Evolutionary conservation across 2,797 vertebrate genomes (phyloP), one percentile per base, ranked within the genome.

Genomic region (Distichodus sexfasciatus): DNA sequence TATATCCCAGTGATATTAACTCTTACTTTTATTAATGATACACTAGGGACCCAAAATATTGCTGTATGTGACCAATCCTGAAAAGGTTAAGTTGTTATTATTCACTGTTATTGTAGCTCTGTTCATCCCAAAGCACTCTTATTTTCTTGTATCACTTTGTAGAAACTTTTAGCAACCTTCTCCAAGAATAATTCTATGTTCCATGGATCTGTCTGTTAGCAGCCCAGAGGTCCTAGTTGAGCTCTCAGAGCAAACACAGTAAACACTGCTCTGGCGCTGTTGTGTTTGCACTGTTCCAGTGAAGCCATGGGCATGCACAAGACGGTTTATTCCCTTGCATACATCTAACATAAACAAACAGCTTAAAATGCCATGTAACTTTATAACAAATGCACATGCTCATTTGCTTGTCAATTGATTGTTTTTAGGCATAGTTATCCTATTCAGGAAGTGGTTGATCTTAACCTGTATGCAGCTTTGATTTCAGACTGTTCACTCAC

Each of bases 141-240:
- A 47, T 66, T 62, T 66, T 48, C 36, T 51, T 14, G 33, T 31
- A 50, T 3, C 36, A 21, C 4, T 44, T 62, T 62, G 64, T 12
- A 40, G 19, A 59, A 19, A 35, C n/a, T 46, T 10, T 23, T 46
- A 59, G 53, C 38, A 33, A 15, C 14, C 29, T n/a, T n/a, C 31
- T 58, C 26, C 31, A 41, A 19, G 33, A 14, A 36, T 23, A 50
- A 58, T 55, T 12, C 6, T 48, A 51, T 54, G 8, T 53, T 28
- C 9, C 9, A 29, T 57, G 60, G 29, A 36, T 43, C 21, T 70
- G 10, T 21, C 38, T 36, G 26, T 54, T 46, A 21, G 47, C 15
- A 23, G 64, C 57, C 31, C 19, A 36, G 64, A 62, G 17, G 64
- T n/a, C 44, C 57, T 63, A 46, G 23, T 47, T 69, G 28, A 50